Base-by-base conservation (phyloP, 1,140 invertebrate species). In the Trissolcus basalis region DNA sequence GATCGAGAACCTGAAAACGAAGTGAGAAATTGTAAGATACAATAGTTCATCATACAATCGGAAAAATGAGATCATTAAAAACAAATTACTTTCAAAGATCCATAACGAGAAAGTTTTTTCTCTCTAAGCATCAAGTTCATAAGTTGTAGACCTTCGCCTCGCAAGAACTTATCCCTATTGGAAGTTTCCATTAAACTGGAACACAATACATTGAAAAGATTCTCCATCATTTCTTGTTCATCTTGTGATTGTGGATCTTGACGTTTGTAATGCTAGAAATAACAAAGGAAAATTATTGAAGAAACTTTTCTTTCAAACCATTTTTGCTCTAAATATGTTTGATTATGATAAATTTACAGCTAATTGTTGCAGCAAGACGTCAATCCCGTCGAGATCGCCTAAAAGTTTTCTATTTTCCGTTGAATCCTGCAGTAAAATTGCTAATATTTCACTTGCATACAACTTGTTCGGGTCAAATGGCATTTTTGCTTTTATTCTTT, bases 201-300 rank as follows among this genome's bases (percentile, higher is more conserved):
- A 86, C 98, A 99, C 11, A 99, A 89, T 74, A 94, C 93, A 85
- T 99, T 95, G 83, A 99, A 99, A 45, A 99, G 89, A 89, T 99
- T 99, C 86, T 99, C 98, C 97, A 99, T 99, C 82, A 97, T 94
- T 89, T 99, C 98, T 81, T 96, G 93, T 87, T 99, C 98, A 87
- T 99, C 97, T 8, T 92, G 92, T 56, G 92, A 93, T 48, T 89
- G 90, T 0, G 98, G 98, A 90, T 99, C 97, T 83, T 98, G 96
- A 47, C 96, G 89, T 86, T 99, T 99, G 88, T 98, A 99, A 79
- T 93, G 94, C 94, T 96, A 81, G 16, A 89, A 83, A 65, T 72
- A 78, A 63, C 50, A 69, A 27, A n/a, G n/a, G n/a, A n/a, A n/a
- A n/a, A n/a, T n/a, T n/a, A n/a, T n/a, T n/a, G n/a, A n/a, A n/a